Base-by-base conservation (phyloP, 2,797 vertebrate species). In the Poliocrania exsul region DNA sequence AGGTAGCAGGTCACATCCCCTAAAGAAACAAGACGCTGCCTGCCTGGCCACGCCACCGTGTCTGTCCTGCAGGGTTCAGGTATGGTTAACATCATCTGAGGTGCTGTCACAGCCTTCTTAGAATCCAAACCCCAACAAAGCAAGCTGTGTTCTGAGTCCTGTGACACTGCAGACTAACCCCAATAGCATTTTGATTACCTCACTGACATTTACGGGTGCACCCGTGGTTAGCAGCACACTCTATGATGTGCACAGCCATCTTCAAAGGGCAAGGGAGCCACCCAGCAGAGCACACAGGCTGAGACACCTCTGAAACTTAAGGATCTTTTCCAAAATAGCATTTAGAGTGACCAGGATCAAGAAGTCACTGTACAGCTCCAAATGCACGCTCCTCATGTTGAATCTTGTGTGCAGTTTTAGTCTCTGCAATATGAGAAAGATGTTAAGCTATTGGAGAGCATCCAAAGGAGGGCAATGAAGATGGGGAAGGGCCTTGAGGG, bases 11-110 rank as follows among this genome's bases (percentile, higher is more conserved):
- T 31, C 3, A 4, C 23, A 54, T 7, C 11, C 7, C 26, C 23
- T 25, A 16, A 25, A 50, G 44, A 26, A 19, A 14, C 0, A 3
- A 64, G 60, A 13, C 0, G 3, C 5, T 14, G 4, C 33, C 51
- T 72, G 53, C 47, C 12, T 0, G 1, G 33, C 56, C 24, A 29
- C 1, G 6, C 10, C 1, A 3, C 8, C 23, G 14, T 16, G 25
- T 21, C 29, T 15, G 13, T 9, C 24, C 79, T 25, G n/a, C 35
- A 58, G 29, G 11, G 14, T 2, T 6, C 4, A 4, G 2, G 6
- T 53, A 13, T 38, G 31, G 19, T 20, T 3, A 72, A 35, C 31
- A 25, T 25, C 16, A 23, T 25, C 21, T 37, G 42, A 18, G 38
- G 11, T 53, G 23, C 50, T 14, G 18, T 31, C 28, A 54, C 51